Evolutionary conservation across 2,797 vertebrate species (phyloP).

Genomic region (Alosa sapidissima): DNA sequence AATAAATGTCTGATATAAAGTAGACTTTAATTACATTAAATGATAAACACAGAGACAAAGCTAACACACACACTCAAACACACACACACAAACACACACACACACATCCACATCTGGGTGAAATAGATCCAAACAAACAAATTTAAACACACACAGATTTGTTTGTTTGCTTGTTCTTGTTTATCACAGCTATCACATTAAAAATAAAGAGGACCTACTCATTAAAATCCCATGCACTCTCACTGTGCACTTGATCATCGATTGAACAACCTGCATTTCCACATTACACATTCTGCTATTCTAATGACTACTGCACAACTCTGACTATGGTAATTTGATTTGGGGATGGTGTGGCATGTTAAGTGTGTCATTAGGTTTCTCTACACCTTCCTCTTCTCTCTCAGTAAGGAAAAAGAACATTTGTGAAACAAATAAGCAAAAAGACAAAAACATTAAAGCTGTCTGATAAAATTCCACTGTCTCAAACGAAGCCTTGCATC

Average conservation of each 20-base stretch:
- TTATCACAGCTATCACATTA: not conserved
- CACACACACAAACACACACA: not conserved
- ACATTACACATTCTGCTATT: not conserved
- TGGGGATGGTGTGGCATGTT: not conserved
- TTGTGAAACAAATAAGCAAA: not conserved
- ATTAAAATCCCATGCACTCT: not conserved
- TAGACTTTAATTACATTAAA: not conserved
- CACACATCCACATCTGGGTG: not conserved
- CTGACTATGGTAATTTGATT: not conserved
- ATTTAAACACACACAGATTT: not conserved
- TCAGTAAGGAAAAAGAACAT: not conserved
- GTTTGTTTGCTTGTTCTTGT: not conserved
- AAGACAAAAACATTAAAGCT: not conserved
- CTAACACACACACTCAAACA: not conserved
- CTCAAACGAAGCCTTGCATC: not conserved
- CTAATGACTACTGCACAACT: not conserved
- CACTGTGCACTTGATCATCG: not conserved
- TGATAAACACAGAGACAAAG: not conserved
- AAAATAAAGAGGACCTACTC: not conserved
- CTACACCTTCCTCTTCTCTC: not conserved
- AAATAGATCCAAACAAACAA: not conserved
- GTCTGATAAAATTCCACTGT: not conserved
- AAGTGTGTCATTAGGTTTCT: not conserved
- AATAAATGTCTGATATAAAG: not conserved
- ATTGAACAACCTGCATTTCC: not conserved